Conservation (phyloP, 2,113 vertebrate genomes). For the Chaenocephalus aceratus region DNA sequence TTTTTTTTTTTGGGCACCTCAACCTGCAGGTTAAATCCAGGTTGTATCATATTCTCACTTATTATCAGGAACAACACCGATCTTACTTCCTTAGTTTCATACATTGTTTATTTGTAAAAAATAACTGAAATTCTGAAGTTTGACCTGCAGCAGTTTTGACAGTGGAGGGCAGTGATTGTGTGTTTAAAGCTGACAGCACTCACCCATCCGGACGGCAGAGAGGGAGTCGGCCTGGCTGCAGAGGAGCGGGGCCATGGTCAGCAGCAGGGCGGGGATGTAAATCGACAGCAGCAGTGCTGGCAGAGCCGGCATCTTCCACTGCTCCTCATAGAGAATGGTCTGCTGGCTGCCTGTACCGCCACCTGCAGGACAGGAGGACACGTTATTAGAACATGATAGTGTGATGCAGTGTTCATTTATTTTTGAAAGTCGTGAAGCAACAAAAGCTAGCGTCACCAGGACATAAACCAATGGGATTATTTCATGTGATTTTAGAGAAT, state of each 20-base stretch:
- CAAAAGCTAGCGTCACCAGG: no score
- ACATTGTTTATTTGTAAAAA: no score
- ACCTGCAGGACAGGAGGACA: conserved; percentile 79
- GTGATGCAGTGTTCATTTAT: no score
- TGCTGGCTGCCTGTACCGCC: conserved; percentile 90
- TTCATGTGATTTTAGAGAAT: no score
- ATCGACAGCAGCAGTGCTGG: conserved; percentile 90
- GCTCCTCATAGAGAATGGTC: conserved; percentile 95
- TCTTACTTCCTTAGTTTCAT: neutral
- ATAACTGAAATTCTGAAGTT: no score
- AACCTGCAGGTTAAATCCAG: neutral
- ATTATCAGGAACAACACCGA: neutral
- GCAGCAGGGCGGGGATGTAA: conserved; percentile 74
- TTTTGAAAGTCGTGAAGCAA: no score
- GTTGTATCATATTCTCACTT: neutral
- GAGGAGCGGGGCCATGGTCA: conserved; percentile 86
- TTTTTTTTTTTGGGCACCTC: no score
- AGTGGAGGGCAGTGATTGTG: no score
- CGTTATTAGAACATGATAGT: neutral
- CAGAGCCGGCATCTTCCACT: conserved; percentile 95
- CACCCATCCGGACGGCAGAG: conserved; percentile 91
- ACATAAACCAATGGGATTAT: no score
- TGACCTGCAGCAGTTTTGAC: no score
- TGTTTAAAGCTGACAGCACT: conserved; percentile 11
- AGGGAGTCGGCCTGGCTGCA: conserved; percentile 84